phyloP scores from a whole-genome alignment of 1,140 invertebrate species.

The Bombus huntii region DNA sequence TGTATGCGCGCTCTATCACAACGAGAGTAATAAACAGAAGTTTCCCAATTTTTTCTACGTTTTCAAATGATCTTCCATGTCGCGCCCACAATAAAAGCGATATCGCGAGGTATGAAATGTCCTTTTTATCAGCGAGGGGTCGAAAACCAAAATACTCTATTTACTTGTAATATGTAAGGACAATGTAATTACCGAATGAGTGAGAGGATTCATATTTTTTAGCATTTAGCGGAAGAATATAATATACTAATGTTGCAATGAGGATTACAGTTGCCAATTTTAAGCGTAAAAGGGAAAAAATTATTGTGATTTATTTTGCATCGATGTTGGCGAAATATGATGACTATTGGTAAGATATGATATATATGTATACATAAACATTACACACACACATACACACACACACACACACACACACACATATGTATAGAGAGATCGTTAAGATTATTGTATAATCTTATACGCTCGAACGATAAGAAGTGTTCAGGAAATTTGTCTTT shows the following conservation, averaged over 20 bases:
- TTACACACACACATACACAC: background rate
- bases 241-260: slow-evolving; percentile 47
- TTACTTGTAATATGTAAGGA: slow-evolving; percentile 61
- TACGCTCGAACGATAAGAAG: slow-evolving; percentile 41
- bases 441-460: slow-evolving; percentile 64
- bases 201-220: slow-evolving; percentile 67
- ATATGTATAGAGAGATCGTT: slow-evolving; percentile 36
- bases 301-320: slow-evolving; percentile 79
- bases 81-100: slow-evolving; percentile 15
- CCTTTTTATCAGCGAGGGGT: slow-evolving; percentile 23
- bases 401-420: slow-evolving; percentile 40
- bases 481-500: slow-evolving; percentile 30
- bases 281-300: slow-evolving; percentile 43
- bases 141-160: slow-evolving; percentile 75
- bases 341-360: slow-evolving; percentile 46
- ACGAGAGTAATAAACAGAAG: slow-evolving; percentile 10
- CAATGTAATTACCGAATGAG: slow-evolving; percentile 58
- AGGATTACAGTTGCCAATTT: slow-evolving; percentile 62
- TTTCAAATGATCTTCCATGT: slow-evolving; percentile 57
- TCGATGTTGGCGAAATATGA: slow-evolving; percentile 69
- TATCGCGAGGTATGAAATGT: slow-evolving; percentile 30
- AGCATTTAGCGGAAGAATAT: slow-evolving; percentile 49
- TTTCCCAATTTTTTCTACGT: slow-evolving; percentile 46
- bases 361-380: slow-evolving; percentile 38
- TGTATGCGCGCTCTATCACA: slow-evolving; percentile 28